Evolutionary conservation across 2,113 vertebrate genomes (phyloP).

Genomic region (Phalacrocorax aristotelis): DNA sequence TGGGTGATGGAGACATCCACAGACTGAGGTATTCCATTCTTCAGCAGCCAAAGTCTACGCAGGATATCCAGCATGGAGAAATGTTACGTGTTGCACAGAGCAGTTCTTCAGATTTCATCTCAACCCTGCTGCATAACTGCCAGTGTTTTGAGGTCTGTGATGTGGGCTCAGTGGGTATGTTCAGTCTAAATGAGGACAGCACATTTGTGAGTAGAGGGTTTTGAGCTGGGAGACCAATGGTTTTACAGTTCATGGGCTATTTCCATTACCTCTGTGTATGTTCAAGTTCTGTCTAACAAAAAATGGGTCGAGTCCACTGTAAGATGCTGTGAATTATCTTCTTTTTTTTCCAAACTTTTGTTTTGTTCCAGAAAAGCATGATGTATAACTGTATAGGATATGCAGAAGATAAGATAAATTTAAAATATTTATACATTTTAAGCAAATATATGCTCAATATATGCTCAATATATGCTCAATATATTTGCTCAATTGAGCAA

Average conservation of each 20-base stretch:
- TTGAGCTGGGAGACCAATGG: neutral
- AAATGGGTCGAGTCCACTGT: neutral
- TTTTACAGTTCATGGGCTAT: neutral
- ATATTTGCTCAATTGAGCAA: too few relatives aligned
- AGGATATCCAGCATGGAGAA: neutral
- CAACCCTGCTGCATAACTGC: neutral
- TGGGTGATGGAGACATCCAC: neutral
- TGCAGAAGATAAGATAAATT: neutral
- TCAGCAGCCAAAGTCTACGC: accelerated
- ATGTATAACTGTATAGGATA: neutral
- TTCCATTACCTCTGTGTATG: neutral
- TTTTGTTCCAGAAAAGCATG: neutral
- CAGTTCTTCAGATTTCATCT: neutral
- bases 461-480: too few relatives aligned
- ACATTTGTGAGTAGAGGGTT: neutral
- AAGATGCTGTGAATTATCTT: neutral
- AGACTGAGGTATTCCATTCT: neutral
- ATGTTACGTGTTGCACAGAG: neutral
- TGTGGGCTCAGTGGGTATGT: neutral
- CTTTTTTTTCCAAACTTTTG: neutral
- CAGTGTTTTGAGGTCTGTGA: neutral
- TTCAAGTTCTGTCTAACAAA: neutral
- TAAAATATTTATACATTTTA: neutral
- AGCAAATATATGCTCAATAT: neutral
- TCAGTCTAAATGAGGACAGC: neutral